Evolutionary conservation across 2,113 vertebrate species (phyloP), one percentile per base, ranked within the genome.

Genomic region (Cryptomyrus ogoouensis): DNA sequence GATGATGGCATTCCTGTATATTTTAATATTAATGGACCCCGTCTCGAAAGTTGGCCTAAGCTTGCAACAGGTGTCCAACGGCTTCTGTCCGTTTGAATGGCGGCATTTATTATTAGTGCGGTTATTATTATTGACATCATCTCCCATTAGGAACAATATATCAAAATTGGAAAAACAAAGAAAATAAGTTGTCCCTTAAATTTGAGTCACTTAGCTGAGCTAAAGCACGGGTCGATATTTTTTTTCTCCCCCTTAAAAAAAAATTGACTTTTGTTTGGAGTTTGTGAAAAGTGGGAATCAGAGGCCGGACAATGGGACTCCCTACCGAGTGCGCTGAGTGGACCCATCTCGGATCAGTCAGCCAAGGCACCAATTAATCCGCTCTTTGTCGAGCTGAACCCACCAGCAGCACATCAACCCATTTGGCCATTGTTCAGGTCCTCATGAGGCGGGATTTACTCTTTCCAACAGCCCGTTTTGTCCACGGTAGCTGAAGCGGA

Each of bases 221-320:
- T 96, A 96, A 96, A 98, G 97, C 97, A 96, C 94, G 94, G 97
- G 96, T 96, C 94, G 95, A 97, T 98, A 94, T 95, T 94, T 94
- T 91, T 91, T 94, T 94, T 91, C 91, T 95, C 95, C 50, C 5
- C 12, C 9, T 31, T 17, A 35, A 87, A 87, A 87, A 50, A 87
- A 99, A 99, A 98, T 99, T 99, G 98, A 99, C 98, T 99, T 99
- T 99, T 99, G 98, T 99, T 99, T 99, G 97, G 98, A 99, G 98
- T 99, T 99, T 98, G 98, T 99, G 98, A 98, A 98, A 99, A 99
- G 98, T 99, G 98, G 98, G 98, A 98, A 98, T 99, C 98, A 97
- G 98, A 97, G 96, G 96, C 95, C 93, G 98, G 97, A 99, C 98
- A 99, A 99, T 99, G 97, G 97, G 98, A 97, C 98, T 97, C 97